Conservation (phyloP, 2,797 vertebrate species). For the Perodicticus potto region DNA sequence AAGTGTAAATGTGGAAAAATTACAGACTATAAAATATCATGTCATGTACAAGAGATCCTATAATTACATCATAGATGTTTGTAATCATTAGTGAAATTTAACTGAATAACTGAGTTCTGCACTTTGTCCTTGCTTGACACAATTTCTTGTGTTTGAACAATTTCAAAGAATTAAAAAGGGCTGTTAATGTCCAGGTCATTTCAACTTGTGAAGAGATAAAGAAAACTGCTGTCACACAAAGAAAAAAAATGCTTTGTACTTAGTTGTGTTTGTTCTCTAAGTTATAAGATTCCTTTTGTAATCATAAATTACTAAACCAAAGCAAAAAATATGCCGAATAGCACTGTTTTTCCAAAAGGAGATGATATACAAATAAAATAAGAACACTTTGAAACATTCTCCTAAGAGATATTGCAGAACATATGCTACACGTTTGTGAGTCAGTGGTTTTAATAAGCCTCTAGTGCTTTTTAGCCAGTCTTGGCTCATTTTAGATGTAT, state of each 20-base stretch:
- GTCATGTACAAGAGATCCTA: background rate
- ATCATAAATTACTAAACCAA: slow-evolving; percentile 50
- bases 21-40: background rate
- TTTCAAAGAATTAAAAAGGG: slow-evolving; percentile 13
- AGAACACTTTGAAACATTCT: slow-evolving; percentile 42
- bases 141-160: background rate
- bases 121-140: background rate
- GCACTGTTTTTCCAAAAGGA: slow-evolving; percentile 42
- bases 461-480: background rate
- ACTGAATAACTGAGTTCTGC: background rate
- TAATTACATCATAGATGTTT: background rate
- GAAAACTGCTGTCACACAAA: background rate
- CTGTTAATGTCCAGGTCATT: background rate
- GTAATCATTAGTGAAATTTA: background rate
- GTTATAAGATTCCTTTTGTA: slow-evolving; percentile 44
- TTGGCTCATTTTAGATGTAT: slow-evolving; percentile 57
- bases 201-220: background rate
- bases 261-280: slow-evolving; percentile 50
- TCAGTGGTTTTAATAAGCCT: slow-evolving; percentile 44
- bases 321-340: slow-evolving; percentile 18
- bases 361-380: slow-evolving; percentile 52
- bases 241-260: background rate
- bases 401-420: slow-evolving; percentile 25
- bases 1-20: background rate
- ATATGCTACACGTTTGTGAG: slow-evolving; percentile 11